Base-by-base conservation (phyloP, 2,797 vertebrate genomes). In the Oceanodroma leucorhoa region DNA sequence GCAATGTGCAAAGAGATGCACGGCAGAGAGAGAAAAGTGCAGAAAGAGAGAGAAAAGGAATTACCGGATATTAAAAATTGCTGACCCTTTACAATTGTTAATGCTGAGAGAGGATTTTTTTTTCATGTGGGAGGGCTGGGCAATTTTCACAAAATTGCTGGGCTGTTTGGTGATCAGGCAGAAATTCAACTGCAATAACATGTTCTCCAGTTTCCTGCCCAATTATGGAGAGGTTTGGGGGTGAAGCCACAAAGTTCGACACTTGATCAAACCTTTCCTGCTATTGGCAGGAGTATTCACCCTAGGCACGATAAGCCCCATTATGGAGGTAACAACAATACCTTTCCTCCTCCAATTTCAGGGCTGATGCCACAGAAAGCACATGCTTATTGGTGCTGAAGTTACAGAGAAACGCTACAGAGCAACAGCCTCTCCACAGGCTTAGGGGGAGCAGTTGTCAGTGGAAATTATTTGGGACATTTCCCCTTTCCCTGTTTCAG, bases 181-280 rank as follows among this genome's bases (percentile, higher is more conserved):
- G 72, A 95, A 95, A 91, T 95, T 93, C 70, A 73, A 94, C 54
- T 91, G 92, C 80, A 96, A 83, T 86, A 93, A 93, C 79, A 94
- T 54, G 45, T 69, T 92, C 89, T 96, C 67, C 3, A 2, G 57
- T 96, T 95, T 93, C 95, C 89, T 61, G 29, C 38, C 53, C 5
- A 11, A 87, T 85, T 91, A 48, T n/a, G 0, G 4, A 65, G 76
- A 92, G 76, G 75, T 75, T 75, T 81, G 87, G 72, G 88, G 89
- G 82, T 72, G 79, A 94, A 91, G 76, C 69, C 91, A 75, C 92
- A 62, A 87, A 26, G 82, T 71, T 32, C 89, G 84, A 81, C 72
- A 81, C 53, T 50, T 91, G 89, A 86, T 91, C 82, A 92, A 94
- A 83, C 30, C 61, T 64, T 91, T 89, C 75, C 38, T 85, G 48